Percentiles rank a stretch among this genome's conserved stretches.
Conservation (phyloP, 2,888 invertebrate species). For the Drosophila sordidapex region DNA sequence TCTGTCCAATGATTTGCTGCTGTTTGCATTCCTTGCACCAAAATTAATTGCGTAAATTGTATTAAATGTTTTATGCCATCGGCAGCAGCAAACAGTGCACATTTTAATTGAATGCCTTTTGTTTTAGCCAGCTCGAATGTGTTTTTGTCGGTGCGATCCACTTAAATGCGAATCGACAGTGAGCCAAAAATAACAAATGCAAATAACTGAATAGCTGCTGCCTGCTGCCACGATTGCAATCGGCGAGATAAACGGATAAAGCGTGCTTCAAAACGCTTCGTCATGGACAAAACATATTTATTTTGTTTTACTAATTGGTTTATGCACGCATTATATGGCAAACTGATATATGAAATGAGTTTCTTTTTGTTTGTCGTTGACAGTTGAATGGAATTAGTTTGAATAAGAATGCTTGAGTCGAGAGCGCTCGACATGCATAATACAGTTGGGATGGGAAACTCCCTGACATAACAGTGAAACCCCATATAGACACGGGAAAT, state of each 20-base stretch:
- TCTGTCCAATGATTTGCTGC: conserved; percentile 45
- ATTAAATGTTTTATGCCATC: conserved; percentile 68
- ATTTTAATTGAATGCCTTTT: conserved; percentile 78
- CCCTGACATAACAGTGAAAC: neutral
- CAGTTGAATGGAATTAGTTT: conserved; percentile 21
- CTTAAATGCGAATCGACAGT: conserved; percentile 46
- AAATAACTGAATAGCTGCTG: neutral
- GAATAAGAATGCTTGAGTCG: neutral
- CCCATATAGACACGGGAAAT: neutral
- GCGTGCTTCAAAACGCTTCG: conserved; percentile 17
- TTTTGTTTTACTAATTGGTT: conserved; percentile 64
- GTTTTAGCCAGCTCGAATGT: conserved; percentile 51
- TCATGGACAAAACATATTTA: conserved; percentile 24
- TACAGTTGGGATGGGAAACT: neutral
- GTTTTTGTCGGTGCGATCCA: conserved; percentile 29
- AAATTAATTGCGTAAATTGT: conserved; percentile 78
- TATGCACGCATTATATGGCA: conserved; percentile 56
- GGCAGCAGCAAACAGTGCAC: conserved; percentile 54
- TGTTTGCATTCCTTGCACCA: conserved; percentile 52
- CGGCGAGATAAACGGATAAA: conserved; percentile 42
- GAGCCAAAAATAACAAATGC: conserved; percentile 11
- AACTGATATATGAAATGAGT: conserved; percentile 25
- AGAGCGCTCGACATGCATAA: neutral
- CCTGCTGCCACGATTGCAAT: conserved; percentile 28
- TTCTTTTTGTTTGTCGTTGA: conserved; percentile 4